Evolutionary conservation across 2,888 invertebrate species (phyloP), one percentile per base, ranked within the genome.

Genomic region (Netelia inedita): DNA sequence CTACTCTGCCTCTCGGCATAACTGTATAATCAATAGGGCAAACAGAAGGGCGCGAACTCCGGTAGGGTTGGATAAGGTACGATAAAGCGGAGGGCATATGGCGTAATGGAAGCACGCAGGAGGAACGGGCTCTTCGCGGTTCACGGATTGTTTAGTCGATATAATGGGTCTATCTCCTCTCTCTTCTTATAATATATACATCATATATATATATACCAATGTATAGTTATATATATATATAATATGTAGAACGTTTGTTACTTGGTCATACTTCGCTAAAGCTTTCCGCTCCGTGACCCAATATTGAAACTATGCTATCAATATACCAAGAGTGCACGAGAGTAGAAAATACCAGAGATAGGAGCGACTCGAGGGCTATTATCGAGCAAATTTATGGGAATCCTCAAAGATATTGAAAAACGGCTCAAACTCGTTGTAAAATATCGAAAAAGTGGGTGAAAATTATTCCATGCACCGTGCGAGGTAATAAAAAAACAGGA

Each of bases 1-100:
- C 61, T 61, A 35, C 23, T 23, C 28, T 61, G n/a, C 69, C 57
- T 19, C 19, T 46, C 83, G 85, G 86, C 88, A 87, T 89, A 89
- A 88, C 90, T 89, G 89, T 89, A 88, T 89, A 90, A 90, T 90
- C 90, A 88, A 90, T 90, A 89, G 88, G 88, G 89, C 88, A 90
- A 89, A 90, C 89, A 89, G 87, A 87, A 89, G 89, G 89, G 89
- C 88, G 89, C 83, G 83, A 88, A 85, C 86, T 86, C 82, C 16
- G 82, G 80, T 85, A 84, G 86, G 87, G 85, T 80, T 76, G 75
- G 68, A 78, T 83, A 79, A 75, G 79, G 81, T 68, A 74, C 65
- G 83, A 83, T 80, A 80, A 78, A 82, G 82, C 78, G 82, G 46
- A 80, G 85, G 85, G 84, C 79, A 87, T 82, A 61, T 75, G 79